phyloP scores from a whole-genome alignment of 2,888 invertebrate genomes.

The Zygogramma bicolorata region DNA sequence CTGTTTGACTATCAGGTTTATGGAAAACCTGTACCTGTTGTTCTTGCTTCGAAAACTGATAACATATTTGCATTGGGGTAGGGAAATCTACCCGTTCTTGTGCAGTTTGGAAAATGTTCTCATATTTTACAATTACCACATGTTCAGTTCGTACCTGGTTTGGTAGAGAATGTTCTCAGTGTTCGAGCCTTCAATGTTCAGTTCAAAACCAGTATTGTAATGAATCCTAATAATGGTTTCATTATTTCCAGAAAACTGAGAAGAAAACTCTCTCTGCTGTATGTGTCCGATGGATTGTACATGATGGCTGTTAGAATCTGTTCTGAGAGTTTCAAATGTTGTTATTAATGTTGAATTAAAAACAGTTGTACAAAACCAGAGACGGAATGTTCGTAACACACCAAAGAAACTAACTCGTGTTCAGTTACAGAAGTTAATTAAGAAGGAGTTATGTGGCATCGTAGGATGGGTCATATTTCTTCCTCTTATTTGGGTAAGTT shows the following conservation, averaged over 20 bases:
- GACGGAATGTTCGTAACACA: not conserved
- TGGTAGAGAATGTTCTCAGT: not conserved
- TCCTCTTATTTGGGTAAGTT: not conserved
- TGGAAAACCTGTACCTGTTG: not conserved
- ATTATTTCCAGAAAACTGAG: not conserved
- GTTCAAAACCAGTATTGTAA: not conserved
- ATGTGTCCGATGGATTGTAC: too few species aligned
- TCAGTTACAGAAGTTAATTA: not conserved
- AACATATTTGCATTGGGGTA: not conserved
- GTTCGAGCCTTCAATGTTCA: conserved; percentile 5
- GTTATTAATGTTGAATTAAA: not conserved
- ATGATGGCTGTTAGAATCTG: not conserved
- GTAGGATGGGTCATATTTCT: not conserved
- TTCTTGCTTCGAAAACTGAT: not conserved
- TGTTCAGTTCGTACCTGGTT: not conserved
- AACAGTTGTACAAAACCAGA: not conserved
- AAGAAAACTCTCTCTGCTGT: too few species aligned
- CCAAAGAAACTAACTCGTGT: not conserved
- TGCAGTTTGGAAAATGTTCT: not conserved
- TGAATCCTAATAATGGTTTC: not conserved
- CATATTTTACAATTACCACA: not conserved
- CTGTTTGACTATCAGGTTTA: not conserved
- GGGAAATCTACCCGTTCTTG: not conserved
- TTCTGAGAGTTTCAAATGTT: too few species aligned
- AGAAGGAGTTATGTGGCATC: not conserved